Evolutionary conservation across 2,113 vertebrate genomes (phyloP).

Genomic region (Tachycineta bicolor): DNA sequence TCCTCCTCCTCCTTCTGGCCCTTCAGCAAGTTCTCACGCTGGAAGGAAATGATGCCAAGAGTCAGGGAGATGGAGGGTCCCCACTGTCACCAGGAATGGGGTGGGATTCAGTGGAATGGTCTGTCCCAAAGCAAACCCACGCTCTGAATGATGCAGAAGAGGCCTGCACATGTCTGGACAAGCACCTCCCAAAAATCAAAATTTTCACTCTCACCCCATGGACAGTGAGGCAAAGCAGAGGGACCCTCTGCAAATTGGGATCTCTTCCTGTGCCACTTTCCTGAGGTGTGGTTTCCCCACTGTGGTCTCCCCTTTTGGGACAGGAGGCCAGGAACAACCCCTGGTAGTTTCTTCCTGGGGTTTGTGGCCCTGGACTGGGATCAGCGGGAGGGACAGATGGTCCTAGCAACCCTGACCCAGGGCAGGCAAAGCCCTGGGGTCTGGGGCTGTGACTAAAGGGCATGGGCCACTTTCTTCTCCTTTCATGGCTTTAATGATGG

Average conservation of each 20-base stretch:
- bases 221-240: not conserved
- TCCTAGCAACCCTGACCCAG: not conserved
- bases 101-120: not conserved
- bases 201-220: not conserved
- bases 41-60: not conserved
- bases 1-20: constrained; percentile 94
- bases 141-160: not conserved
- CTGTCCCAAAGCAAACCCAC: fast-evolving
- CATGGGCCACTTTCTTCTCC: not conserved
- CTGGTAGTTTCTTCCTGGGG: not conserved
- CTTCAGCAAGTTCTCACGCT: constrained; percentile 87
- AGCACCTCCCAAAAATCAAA: not conserved
- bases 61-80: not conserved
- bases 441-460: not conserved
- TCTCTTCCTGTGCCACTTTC: not conserved
- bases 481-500: not conserved
- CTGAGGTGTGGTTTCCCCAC: not conserved
- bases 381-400: not conserved
- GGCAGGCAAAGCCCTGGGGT: not conserved
- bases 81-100: not conserved
- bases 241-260: not conserved
- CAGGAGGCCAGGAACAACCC: not conserved
- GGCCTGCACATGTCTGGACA: not conserved
- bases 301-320: not conserved
- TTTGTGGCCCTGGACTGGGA: not conserved